Base-by-base conservation (phyloP, 92 coral and sea anemone species). In the Pocillopora meandrina region DNA sequence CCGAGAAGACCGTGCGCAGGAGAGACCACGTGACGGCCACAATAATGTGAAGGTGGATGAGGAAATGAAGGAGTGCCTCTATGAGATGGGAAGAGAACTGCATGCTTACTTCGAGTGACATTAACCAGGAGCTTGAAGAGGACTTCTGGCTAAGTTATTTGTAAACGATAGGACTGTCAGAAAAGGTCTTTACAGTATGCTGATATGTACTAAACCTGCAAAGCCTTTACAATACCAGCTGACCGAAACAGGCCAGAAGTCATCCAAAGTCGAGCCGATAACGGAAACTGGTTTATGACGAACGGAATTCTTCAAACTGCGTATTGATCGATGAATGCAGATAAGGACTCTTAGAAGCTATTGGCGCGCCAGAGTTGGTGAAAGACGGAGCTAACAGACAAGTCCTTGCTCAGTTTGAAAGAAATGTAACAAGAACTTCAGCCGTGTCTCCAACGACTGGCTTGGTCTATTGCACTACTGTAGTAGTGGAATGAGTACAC, bases 21-120 rank as follows among this genome's bases (percentile, higher is more conserved):
- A 86, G 35, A 86, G 90, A 80, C 80, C 80, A 69, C 80, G 81
- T 21, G 90, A 85, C 23, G 85, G 74, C 67, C 61, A 42, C 49
- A 86, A 69, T 74, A 47, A 91, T 71, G 89, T 82, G 52, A 86
- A 86, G 16, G 94, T 88, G 20, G 92, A 89, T 77, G 86, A 89
- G 21, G 87, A 85, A 68, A 91, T 89, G 90, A 92, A 74, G 63
- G 78, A 85, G 49, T 92, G 95, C 84, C 79, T 89, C 35, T 72
- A 92, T 69, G 92, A 81, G 2, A 42, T 2, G 2, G 49, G 49
- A 88, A 18, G 81, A 76, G 56, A 88, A 88, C 75, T 76, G 84
- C 62, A 63, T 82, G 59, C 88, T 83, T 13, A 83, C 85, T 36
- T 72, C 83, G 36, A 18, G 42, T 12, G 67, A 76, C 59, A 88